Conservation (phyloP, 2,888 invertebrate genomes). For the Syritta pipiens region DNA sequence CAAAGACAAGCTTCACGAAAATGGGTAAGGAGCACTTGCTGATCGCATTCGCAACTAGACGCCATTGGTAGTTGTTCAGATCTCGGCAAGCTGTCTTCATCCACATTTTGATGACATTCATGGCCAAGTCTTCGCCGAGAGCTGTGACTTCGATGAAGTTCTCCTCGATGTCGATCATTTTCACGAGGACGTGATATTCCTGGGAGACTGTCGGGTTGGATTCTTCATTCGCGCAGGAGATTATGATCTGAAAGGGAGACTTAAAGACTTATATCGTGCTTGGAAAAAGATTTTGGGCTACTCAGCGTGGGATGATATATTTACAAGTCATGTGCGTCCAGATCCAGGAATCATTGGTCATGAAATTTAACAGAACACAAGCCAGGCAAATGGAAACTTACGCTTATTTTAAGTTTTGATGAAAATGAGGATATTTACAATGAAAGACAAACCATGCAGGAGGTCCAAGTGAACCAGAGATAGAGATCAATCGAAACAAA, state of each 20-base stretch:
- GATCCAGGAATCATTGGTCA: constrained; percentile 15
- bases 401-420: constrained; percentile 32
- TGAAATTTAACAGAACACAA: constrained; percentile 51
- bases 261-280: constrained; percentile 2
- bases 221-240: constrained; percentile 94
- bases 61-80: constrained; percentile 95
- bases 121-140: constrained; percentile 94
- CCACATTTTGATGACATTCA: constrained; percentile 94
- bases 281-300: background rate
- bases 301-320: constrained; percentile 27
- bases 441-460: background rate
- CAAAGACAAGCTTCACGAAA: constrained; percentile 97
- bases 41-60: constrained; percentile 95
- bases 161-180: constrained; percentile 93
- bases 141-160: constrained; percentile 94
- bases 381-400: constrained; percentile 62
- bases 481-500: too few relatives aligned
- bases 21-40: constrained; percentile 96
- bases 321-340: constrained; percentile 40
- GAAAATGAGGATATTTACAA: constrained; percentile 34
- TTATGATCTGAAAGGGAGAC: constrained; percentile 84
- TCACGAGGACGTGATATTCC: constrained; percentile 90
- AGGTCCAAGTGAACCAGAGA: too few relatives aligned
- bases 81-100: constrained; percentile 93
- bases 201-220: constrained; percentile 91